Base-by-base conservation (phyloP, 2,113 vertebrate species). In the Hydropotes inermis region DNA sequence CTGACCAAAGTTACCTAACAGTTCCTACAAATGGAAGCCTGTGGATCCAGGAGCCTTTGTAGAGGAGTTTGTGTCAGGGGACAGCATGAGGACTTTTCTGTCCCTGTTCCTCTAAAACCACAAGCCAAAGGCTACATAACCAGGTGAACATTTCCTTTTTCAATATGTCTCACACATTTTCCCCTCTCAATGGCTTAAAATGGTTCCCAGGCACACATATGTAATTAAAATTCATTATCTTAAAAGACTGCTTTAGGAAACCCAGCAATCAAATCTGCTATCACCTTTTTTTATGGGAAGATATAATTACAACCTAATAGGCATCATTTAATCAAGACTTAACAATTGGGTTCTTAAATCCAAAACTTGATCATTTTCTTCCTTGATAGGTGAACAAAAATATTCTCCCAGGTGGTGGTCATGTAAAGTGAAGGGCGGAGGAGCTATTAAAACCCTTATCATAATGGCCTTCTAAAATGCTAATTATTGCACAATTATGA, bases 221-320 rank as follows among this genome's bases (percentile, higher is more conserved):
- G 25, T 70, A 98, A 97, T 97, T 97, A 96, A 97, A 97, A 98
- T 94, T 96, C 86, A 97, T 97, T 93, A 97, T 95, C 89, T 89
- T 97, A 95, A 95, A 98, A 97, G 81, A 95, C 58, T 94, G 88
- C 95, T 96, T 98, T 91, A 97, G 89, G 89, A 97, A 98, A 94
- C 5, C 14, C 78, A 28, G 85, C 94, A 96, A 96, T 97, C 87
- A 96, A 97, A 97, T 95, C 85, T 95, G 82, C 78, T 95, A 96
- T 84, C 91, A 96, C 94, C 74, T 82, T 87, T 97, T 96, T 89
- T 95, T 95, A 96, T 82, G 67, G 60, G 82, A 88, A 95, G 97
- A 97, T 94, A 92, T 96, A 97, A 98, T 97, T 98, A 97, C 88
- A 98, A 97, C 39, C 90, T 97, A 97, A 98, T 94, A 94, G 91